phyloP scores from a whole-genome alignment of 2,888 invertebrate species.

The Aricia artaxerxes region DNA sequence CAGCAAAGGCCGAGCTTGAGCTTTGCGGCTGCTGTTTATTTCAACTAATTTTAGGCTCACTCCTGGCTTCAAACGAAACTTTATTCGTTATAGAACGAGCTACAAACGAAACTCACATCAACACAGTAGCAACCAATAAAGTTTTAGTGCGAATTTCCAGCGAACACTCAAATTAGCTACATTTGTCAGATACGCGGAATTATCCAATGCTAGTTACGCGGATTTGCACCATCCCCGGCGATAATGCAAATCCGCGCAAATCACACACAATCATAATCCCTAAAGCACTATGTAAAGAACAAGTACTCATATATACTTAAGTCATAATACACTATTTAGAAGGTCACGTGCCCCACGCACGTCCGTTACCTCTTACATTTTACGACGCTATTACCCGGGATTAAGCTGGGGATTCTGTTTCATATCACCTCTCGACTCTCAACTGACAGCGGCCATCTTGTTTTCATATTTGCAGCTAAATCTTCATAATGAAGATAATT shows the following conservation, averaged over 20 bases:
- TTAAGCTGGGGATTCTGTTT: slow-evolving; percentile 70
- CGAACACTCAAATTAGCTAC: not conserved
- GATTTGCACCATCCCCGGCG: too few species aligned
- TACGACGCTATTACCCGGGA: slow-evolving; percentile 75
- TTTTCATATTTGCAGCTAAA: slow-evolving; percentile 21
- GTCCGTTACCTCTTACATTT: slow-evolving; percentile 76
- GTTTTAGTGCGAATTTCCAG: not conserved
- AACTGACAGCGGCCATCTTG: slow-evolving; percentile 29
- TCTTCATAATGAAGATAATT: not conserved
- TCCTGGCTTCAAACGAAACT: not conserved
- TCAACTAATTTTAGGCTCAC: too few species aligned
- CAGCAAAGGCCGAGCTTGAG: too few species aligned
- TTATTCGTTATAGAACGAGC: too few species aligned
- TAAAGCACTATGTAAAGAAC: slow-evolving; percentile 4
- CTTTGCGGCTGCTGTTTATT: too few species aligned
- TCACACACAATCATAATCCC: not conserved
- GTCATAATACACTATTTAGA: slow-evolving; percentile 25
- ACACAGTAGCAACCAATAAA: not conserved
- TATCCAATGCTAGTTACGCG: not conserved
- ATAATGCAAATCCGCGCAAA: too few species aligned
- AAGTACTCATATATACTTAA: slow-evolving; percentile 9
- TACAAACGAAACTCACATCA: not conserved
- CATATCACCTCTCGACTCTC: slow-evolving; percentile 57
- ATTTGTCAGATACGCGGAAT: not conserved
- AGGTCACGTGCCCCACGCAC: slow-evolving; percentile 68